Evolutionary conservation across 2,797 vertebrate species (phyloP).

Genomic region (Syncerus caffer): DNA sequence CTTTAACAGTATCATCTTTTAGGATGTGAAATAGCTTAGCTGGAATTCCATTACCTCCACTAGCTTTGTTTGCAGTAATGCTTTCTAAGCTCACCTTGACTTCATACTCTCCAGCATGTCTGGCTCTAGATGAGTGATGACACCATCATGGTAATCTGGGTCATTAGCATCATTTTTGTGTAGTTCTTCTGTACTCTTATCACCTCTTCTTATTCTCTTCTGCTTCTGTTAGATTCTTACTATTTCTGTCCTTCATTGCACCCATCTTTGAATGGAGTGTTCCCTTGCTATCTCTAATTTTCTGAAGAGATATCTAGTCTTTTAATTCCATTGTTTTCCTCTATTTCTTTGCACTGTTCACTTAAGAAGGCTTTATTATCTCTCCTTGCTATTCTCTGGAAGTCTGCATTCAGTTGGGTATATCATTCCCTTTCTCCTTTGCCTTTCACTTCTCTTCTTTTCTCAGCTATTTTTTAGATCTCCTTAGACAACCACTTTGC

Average conservation of each 20-base stretch:
- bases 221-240: background rate
- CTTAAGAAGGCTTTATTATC: background rate
- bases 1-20: background rate
- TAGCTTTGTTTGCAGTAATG: background rate
- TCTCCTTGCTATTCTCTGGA: background rate
- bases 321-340: background rate
- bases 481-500: background rate
- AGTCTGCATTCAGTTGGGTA: background rate
- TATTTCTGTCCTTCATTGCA: background rate
- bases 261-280: background rate
- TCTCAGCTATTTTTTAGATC: background rate
- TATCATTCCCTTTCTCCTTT: background rate
- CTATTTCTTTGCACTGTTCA: background rate
- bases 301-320: background rate
- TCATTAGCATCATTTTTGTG: background rate
- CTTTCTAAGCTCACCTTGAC: background rate
- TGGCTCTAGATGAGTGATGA: background rate
- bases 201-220: background rate
- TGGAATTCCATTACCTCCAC: background rate
- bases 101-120: background rate
- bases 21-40: background rate
- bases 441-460: background rate
- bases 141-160: background rate
- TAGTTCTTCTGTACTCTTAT: background rate
- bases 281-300: background rate